Percentiles rank a stretch among this genome's conserved stretches.
These are phyloP conservation scores for Pontoporia blainvillei DNA, from an alignment of 2,113 vertebrate species.

Conservation along the genomic window DNA sequence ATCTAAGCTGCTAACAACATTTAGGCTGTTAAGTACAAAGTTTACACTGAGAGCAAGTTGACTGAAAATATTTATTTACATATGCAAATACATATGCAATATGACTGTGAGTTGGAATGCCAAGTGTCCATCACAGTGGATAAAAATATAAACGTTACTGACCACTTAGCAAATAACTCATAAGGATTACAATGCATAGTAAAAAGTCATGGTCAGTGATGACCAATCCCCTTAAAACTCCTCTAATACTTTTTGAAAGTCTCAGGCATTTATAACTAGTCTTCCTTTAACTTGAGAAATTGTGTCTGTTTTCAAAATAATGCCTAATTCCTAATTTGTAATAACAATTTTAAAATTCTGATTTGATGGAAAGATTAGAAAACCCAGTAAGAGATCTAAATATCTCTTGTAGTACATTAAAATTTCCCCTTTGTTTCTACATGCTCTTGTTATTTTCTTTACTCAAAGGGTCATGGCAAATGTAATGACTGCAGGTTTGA, in stretches of 20 bases:
- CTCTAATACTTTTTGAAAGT: constrained; percentile 14
- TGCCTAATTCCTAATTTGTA: not conserved
- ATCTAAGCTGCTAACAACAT: constrained; percentile 17
- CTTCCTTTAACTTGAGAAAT: not conserved
- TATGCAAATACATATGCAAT: constrained; percentile 16
- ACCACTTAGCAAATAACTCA: constrained; percentile 6
- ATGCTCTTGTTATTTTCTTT: not conserved
- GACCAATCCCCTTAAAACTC: not conserved
- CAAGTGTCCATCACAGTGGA: not conserved
- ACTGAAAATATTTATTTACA: constrained; percentile 48
- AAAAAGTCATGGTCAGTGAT: not conserved
- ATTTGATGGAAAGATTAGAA: not conserved
- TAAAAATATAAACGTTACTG: not conserved
- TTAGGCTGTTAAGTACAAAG: constrained; percentile 1
- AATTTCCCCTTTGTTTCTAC: not conserved
- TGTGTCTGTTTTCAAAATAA: constrained; percentile 20
- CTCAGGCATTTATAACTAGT: not conserved
- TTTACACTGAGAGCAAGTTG: constrained; percentile 17
- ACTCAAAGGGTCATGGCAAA: not conserved
- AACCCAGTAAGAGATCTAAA: not conserved
- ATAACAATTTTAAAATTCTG: not conserved
- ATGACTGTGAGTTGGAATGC: not conserved
- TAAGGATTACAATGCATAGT: not conserved
- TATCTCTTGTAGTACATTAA: not conserved
- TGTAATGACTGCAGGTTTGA: not conserved